Evolutionary conservation across 1,140 invertebrate species (phyloP).

Genomic region (Vanessa tameamea): DNA sequence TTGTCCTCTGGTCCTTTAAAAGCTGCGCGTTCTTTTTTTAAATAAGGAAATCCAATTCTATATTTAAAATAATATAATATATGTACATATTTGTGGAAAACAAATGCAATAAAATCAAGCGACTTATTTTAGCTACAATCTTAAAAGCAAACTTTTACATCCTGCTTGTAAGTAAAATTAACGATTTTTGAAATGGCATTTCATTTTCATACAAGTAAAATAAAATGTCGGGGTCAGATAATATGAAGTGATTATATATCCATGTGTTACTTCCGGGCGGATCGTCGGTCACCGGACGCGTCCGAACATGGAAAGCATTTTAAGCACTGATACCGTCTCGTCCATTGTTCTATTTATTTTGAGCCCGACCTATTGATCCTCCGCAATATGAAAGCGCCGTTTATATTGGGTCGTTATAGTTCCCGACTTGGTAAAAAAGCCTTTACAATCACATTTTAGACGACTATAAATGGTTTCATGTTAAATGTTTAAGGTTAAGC

Average conservation of each 20-base stretch:
- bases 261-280: constrained; percentile 66
- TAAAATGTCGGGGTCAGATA: constrained; percentile 51
- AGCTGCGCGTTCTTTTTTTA: background rate
- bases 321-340: constrained; percentile 64
- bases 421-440: constrained; percentile 6
- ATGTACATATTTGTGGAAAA: background rate
- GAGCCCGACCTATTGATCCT: constrained; percentile 62
- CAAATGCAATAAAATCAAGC: constrained; percentile 6
- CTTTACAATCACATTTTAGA: background rate
- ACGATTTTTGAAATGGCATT: constrained; percentile 60
- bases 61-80: background rate
- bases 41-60: background rate
- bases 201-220: constrained; percentile 56
- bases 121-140: constrained; percentile 25
- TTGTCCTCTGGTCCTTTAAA: no score
- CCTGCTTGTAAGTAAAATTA: constrained; percentile 68
- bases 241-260: constrained; percentile 46
- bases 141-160: constrained; percentile 47
- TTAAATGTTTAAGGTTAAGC: no score
- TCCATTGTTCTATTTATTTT: constrained; percentile 74
- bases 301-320: constrained; percentile 78
- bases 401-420: constrained; percentile 23
- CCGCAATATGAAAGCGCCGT: constrained; percentile 37
- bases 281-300: constrained; percentile 60
- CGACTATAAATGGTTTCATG: background rate